Base-by-base conservation (phyloP, 2,797 vertebrate species). In the Rhinophrynus dorsalis region DNA sequence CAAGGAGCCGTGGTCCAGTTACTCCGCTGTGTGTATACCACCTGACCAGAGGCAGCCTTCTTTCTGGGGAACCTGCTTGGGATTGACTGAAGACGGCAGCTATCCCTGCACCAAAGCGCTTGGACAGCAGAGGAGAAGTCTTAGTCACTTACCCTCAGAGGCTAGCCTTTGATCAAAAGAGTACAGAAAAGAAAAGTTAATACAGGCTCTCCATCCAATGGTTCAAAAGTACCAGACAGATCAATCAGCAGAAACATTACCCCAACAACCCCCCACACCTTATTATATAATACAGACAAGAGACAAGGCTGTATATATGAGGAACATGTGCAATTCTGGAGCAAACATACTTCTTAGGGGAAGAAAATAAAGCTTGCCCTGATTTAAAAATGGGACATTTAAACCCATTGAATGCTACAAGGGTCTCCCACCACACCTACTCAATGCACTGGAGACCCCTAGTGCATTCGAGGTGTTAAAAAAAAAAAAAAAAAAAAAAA, bases 141-240 rank as follows among this genome's bases (percentile, higher is more conserved):
- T 92, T 90, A 92, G 90, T 90, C 90, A 92, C 90, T 91, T 92
- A 92, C 90, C 90, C 90, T 92, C 90, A 90, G 89, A 90, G 90
- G 89, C 90, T 91, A 89, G 89, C 90, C 90, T 92, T 92, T 80
- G 90, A 91, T 92, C 82, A 88, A 92, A 91, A 92, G 90, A 91
- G 90, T 91, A 91, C 88, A 92, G 90, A 92, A 88, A 91, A 91
- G 85, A 89, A 84, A 87, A 90, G 90, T 92, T 89, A 92, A 91
- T 90, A 91, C 67, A 79, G 89, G 90, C 88, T 91, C 90, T 91
- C 90, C 77, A 73, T 68, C 65, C 85, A 81, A 54, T 76, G 74
- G 84, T 21, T 1, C 80, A 83, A 89, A 75, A 89, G 86, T 86
- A 90, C 90, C 90, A 92, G 86, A 91, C 86, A 90, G 84, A 85